These are phyloP conservation scores for Columba janthina DNA, from an alignment of 2,113 vertebrate species.

Conservation along the genomic window DNA sequence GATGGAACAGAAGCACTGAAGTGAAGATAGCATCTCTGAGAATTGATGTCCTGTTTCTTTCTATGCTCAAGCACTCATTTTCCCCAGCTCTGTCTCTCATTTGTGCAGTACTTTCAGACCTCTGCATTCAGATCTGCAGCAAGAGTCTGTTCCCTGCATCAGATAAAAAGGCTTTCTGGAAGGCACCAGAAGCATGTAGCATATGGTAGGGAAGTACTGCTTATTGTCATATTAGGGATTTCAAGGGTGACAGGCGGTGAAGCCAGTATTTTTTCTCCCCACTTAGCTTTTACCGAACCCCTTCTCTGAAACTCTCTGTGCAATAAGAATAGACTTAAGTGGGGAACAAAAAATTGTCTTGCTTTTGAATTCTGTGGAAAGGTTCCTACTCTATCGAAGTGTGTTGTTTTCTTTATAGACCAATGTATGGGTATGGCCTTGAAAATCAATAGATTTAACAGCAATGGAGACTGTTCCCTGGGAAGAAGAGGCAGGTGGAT, in stretches of 20 bases:
- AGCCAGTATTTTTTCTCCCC: neutral
- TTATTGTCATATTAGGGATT: neutral
- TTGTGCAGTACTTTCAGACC: neutral
- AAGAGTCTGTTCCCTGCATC: neutral
- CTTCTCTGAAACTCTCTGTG: neutral
- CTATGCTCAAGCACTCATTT: neutral
- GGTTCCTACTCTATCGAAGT: conserved; percentile 1
- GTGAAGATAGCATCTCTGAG: neutral
- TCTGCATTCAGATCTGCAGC: neutral
- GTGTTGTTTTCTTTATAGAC: neutral
- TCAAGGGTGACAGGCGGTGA: neutral
- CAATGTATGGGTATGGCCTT: neutral
- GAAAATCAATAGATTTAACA: neutral
- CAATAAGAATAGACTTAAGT: neutral
- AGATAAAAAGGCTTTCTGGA: conserved; percentile 39
- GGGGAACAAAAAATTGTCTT: neutral
- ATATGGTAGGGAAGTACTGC: neutral
- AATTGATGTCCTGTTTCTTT: conserved; percentile 24
- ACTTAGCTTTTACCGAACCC: neutral
- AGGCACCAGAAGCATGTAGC: neutral
- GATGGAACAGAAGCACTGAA: neutral
- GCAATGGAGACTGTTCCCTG: neutral
- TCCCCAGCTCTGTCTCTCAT: neutral
- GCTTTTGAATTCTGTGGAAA: neutral
- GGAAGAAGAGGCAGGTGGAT: neutral